Base-by-base conservation (phyloP, 2,113 vertebrate species). In the Argyrosomus japonicus region DNA sequence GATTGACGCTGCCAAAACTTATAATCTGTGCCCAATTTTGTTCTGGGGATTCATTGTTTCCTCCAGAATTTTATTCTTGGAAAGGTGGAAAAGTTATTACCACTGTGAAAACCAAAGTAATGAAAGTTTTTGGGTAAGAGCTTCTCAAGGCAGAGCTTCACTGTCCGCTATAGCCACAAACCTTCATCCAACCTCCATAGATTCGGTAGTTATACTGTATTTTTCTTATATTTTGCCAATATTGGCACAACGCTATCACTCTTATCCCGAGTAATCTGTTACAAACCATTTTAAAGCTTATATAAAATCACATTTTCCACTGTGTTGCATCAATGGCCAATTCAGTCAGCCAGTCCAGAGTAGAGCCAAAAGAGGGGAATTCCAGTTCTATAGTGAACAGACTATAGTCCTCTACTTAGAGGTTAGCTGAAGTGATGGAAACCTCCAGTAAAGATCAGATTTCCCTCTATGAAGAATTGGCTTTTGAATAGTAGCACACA, bases 21-120 rank as follows among this genome's bases (percentile, higher is more conserved):
- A 13, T 67, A 40, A 47, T 57, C 27, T 70, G 23, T 13, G 79
- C 79, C 74, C 74, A 47, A 27, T 32, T 83, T 62, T 54, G 9
- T 67, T 77, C 56, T 48, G 9, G 14, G 43, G 69, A 85, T 76
- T 72, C 45, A 58, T 77, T 67, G 60, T 82, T 65, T 84, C 43
- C 56, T 72, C 40, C 13, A 54, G 36, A 65, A 45, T 73, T 77
- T 51, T 40, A 47, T 63, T 77, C 25, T 64, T 36, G 23, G 15
- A 19, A 68, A 15, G 47, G n/a, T 50, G 84, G 77, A 81, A 81
- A 83, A 75, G 29, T 23, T 40, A 68, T 84, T 67, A 51, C 65
- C 43, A 62, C 12, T 13, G 47, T 45, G 56, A 68, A 81, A 60
- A 43, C 48, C 40, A 61, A 61, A 61, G 23, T 29, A 47, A 76